Conservation (phyloP, 2,113 vertebrate genomes). For the Chelonoidis abingdonii region DNA sequence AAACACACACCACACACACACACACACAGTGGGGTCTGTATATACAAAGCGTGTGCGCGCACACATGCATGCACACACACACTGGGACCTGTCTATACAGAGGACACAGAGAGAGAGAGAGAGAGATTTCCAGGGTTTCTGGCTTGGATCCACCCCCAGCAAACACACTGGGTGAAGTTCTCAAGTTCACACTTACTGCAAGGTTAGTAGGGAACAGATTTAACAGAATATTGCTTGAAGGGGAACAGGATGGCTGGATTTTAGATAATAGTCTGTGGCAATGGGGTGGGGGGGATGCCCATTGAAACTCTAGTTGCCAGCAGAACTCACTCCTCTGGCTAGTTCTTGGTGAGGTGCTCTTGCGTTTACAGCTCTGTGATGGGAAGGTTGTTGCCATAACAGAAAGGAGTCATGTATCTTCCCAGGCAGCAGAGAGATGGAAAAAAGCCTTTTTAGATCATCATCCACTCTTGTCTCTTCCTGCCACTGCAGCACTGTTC, state of each 20-base stretch:
- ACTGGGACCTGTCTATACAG: background rate
- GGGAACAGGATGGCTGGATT: background rate
- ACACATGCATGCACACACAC: too few species aligned
- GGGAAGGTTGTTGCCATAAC: background rate
- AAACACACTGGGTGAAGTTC: background rate
- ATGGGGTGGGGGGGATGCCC: background rate
- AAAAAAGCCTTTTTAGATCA: background rate
- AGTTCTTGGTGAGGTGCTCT: background rate
- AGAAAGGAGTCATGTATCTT: background rate
- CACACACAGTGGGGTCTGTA: too few species aligned
- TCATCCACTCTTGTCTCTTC: background rate
- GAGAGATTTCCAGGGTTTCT: background rate
- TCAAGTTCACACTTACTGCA: background rate
- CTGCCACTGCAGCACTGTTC: background rate
- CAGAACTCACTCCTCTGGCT: background rate
- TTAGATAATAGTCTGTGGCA: background rate
- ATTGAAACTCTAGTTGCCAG: background rate
- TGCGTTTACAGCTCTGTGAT: background rate
- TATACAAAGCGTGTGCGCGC: too few species aligned
- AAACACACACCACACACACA: too few species aligned
- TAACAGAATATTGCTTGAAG: background rate
- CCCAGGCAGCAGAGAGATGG: too few species aligned
- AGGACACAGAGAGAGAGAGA: background rate
- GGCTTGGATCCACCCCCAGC: background rate
- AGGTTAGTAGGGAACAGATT: background rate